Base-by-base conservation (phyloP, 2,797 vertebrate species). In the Prionace glauca region DNA sequence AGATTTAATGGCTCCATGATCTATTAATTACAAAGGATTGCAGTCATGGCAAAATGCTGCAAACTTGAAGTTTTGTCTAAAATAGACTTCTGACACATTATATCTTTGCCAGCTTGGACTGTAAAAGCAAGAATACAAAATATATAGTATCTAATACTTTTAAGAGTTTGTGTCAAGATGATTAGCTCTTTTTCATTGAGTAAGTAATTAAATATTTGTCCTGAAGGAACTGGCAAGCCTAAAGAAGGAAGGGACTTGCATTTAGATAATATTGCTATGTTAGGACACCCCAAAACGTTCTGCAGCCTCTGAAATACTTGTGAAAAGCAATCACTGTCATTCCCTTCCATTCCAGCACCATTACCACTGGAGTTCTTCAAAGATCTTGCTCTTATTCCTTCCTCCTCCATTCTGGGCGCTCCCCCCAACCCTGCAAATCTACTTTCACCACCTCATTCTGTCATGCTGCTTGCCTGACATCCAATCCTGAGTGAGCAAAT, bases 101-200 rank as follows among this genome's bases (percentile, higher is more conserved):
- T 90, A 90, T 90, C 10, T 90, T 90, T 90, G 56, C 87, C 3
- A 14, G 56, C 56, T 60, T 62, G 26, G 87, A 90, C 56, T 90
- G 12, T 26, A 81, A 41, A 56, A 56, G 26, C 29, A 62, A 60
- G 87, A 90, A 62, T 26, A 90, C 50, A 90, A 62, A 60, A 29
- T 41, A 62, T 4, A 26, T 16, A 88, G 45, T 88, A 45, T 90
- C 26, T 18, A 62, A 24, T 62, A 12, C 14, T 62, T 90, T 60
- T 62, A 29, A 88, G 56, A 90, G 41, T 88, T 90, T 90, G 24
- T 50, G 32, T 90, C 87, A 88, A 88, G 87, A 81, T n/a, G n/a
- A 62, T 60, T 60, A 14, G 84, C 84, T 90, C 50, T 60, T 72
- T 88, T 62, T 14, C 12, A 90, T n/a, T 32, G 50, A 90, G 26